Base-by-base conservation (phyloP, 2,888 invertebrate genomes). In the Hypomecis punctinalis region DNA sequence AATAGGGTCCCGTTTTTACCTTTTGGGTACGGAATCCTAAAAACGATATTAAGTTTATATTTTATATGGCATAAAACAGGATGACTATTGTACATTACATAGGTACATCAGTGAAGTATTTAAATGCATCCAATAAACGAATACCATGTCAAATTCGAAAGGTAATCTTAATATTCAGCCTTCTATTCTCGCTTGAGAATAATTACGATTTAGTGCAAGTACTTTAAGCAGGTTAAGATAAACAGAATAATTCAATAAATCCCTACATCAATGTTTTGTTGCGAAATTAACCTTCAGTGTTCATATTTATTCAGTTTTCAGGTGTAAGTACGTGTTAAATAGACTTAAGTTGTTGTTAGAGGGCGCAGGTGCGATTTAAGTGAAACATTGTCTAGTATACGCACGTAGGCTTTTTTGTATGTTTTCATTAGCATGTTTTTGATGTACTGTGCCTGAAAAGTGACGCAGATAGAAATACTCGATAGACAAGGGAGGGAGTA, bases 181-280 rank as follows among this genome's bases (percentile, higher is more conserved):
- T 80, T 73, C 74, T 71, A 55, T 8, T 9, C 40, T 61, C 48
- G 58, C 33, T 64, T 77, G 79, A 77, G 80, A 80, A 80, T 81
- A 80, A 78, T 77, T 61, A 73, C 35, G 39, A 47, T 49, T 62
- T 60, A 54, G 58, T 57, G 8, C 51, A 49, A 52, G 58, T 61
- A 66, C 55, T n/a, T 48, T 36, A 63, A 64, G 37, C 45, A 59
- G 61, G 61, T 63, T 61, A 58, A 60, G 42, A 61, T 58, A 53
- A 46, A 54, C 40, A 66, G 75, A 78, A 78, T 76, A 81, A 74
- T 79, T 82, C 78, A 76, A 83, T 80, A 79, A 68, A 72, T 79
- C 72, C 74, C 72, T 76, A 75, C 61, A 73, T 60, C 37, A 53
- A 42, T 62, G 35, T 6, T 42, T 42, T 43, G 40, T 67, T 65